A percentile compares a stretch with the other conserved stretches of the same genome.
These are phyloP conservation scores for Electrona antarctica DNA, from an alignment of 2,113 vertebrate genomes.

Conservation along the genomic window DNA sequence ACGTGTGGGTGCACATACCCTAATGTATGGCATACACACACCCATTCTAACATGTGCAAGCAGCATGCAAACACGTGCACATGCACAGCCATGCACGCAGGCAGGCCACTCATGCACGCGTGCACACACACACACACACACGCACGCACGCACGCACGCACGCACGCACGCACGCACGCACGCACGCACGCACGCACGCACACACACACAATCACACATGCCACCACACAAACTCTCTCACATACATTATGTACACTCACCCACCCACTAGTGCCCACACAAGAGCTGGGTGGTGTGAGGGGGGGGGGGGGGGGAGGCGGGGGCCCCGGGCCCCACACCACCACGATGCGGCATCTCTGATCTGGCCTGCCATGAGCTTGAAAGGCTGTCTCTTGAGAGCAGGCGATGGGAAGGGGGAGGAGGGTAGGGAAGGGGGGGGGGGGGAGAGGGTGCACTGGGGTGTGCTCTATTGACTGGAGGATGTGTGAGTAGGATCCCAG, in stretches of 20 bases:
- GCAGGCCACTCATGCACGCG: too few relatives aligned
- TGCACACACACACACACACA: neutral
- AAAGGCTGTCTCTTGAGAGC: conserved; percentile 48
- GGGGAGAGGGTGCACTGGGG: neutral
- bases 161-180: neutral
- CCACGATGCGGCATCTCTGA: conserved; percentile 39
- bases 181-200: neutral
- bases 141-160: neutral
- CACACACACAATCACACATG: neutral
- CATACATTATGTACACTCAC: neutral
- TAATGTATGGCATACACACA: too few relatives aligned
- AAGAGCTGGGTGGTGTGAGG: conserved; percentile 36
- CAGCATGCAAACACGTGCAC: too few relatives aligned
- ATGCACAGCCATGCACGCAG: too few relatives aligned
- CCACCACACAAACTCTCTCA: conserved; percentile 4
- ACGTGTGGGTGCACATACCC: too few relatives aligned
- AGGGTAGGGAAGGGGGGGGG: too few relatives aligned
- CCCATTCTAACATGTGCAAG: too few relatives aligned
- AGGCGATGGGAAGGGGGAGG: conserved; percentile 13
- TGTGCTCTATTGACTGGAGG: conserved; percentile 61
- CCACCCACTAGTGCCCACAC: neutral
- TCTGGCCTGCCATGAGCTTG: conserved; percentile 51
- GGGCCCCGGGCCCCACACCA: conserved; percentile 33
- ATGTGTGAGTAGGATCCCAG: conserved; percentile 67
- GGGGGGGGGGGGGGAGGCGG: conserved; percentile 15